phyloP scores from a whole-genome alignment of 1,140 invertebrate genomes.

The Diorhabda carinulata region DNA sequence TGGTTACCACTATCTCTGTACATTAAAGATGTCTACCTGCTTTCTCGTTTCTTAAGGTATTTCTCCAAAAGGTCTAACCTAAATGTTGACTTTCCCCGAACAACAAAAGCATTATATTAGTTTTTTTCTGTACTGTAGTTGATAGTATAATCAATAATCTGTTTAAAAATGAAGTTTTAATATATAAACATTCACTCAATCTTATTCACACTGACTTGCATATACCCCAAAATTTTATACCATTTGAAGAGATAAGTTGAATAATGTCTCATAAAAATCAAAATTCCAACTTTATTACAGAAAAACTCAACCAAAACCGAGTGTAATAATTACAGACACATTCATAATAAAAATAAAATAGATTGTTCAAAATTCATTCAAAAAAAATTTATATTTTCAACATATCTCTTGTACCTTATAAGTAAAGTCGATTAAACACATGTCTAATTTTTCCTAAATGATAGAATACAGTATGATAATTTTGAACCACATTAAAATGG shows the following conservation, averaged over 20 bases:
- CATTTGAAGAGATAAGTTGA: conserved; percentile 16
- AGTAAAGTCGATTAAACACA: too few species aligned
- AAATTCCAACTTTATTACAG: too few species aligned
- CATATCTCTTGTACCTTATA: not conserved
- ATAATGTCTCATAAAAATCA: not conserved
- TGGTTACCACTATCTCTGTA: conserved; percentile 15
- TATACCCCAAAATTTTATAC: conserved; percentile 39
- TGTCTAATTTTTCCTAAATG: too few species aligned
- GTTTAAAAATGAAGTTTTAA: not conserved
- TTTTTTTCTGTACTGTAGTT: conserved; percentile 30
- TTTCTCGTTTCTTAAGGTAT: conserved; percentile 11
- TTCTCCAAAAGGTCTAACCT: conserved; percentile 34
- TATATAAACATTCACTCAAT: conserved; percentile 7
- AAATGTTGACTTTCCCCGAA: conserved; percentile 37
- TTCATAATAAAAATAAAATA: not conserved
- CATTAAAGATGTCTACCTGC: conserved; percentile 10
- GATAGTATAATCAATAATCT: conserved; percentile 8
- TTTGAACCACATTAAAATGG: too few species aligned
- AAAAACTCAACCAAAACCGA: too few species aligned
- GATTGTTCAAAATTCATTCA: not conserved
- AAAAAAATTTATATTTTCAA: not conserved
- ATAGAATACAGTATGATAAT: too few species aligned
- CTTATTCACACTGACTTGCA: conserved; percentile 21
- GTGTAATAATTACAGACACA: too few species aligned
- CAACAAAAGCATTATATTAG: conserved; percentile 43